These are phyloP conservation scores for Papilio elwesi DNA, from an alignment of 2,888 invertebrate species.

Conservation along the genomic window DNA sequence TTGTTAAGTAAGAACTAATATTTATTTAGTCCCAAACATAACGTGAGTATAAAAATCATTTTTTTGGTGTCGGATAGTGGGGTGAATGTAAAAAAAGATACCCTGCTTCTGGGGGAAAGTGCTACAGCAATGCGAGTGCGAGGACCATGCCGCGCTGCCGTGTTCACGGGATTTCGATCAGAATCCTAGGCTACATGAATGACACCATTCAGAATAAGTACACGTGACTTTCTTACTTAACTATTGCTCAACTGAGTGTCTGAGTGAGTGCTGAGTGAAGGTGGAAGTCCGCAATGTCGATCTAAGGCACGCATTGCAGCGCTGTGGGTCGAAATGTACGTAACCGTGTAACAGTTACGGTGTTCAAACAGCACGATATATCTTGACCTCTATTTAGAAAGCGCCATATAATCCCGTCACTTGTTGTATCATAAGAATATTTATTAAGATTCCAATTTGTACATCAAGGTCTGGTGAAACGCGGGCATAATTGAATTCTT, in stretches of 20 bases:
- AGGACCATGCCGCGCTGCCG: too few species aligned
- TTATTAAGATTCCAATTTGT: constrained; percentile 1
- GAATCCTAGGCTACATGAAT: not conserved
- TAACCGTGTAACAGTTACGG: not conserved
- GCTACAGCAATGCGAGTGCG: too few species aligned
- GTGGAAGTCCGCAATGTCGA: constrained; percentile 1
- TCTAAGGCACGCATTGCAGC: constrained; percentile 3
- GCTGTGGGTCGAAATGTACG: not conserved
- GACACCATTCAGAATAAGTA: not conserved
- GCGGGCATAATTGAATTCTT: too few species aligned
- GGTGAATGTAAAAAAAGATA: too few species aligned
- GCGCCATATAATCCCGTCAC: constrained; percentile 34
- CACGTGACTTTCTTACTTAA: not conserved
- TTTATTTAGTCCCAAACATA: too few species aligned
- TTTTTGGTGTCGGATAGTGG: too few species aligned
- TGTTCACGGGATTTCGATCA: not conserved
- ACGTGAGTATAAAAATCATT: too few species aligned
- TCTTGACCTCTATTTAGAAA: constrained; percentile 42
- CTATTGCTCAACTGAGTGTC: not conserved
- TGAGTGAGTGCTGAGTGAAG: not conserved
- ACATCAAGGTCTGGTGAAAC: not conserved
- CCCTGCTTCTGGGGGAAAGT: too few species aligned
- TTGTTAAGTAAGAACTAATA: too few species aligned
- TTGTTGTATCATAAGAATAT: constrained; percentile 36
- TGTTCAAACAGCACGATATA: constrained; percentile 17